phyloP scores from a whole-genome alignment of 2,888 invertebrate species.

The Nomada hirtipes region DNA sequence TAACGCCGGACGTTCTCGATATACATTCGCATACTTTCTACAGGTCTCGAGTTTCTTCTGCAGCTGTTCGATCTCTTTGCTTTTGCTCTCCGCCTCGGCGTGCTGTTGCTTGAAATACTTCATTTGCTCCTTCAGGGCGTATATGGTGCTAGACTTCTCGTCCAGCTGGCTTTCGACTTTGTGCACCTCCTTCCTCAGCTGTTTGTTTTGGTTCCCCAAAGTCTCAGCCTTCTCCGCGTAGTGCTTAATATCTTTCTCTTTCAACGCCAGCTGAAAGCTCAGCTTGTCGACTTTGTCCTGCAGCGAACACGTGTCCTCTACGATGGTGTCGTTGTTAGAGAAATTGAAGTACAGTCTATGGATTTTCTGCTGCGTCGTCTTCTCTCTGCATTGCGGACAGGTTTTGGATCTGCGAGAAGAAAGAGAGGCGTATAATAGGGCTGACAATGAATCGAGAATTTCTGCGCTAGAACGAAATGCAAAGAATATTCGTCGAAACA shows the following conservation, averaged over 20 bases:
- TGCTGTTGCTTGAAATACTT: slow-evolving; percentile 84
- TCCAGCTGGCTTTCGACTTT: slow-evolving; percentile 73
- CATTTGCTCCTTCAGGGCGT: slow-evolving; percentile 86
- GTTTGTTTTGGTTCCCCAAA: slow-evolving; percentile 74
- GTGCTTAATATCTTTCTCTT: slow-evolving; percentile 84
- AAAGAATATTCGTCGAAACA: neutral
- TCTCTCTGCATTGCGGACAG: slow-evolving; percentile 91
- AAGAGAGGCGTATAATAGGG: neutral
- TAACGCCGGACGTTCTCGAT: neutral
- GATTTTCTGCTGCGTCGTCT: slow-evolving; percentile 86
- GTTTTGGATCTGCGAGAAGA: slow-evolving; percentile 87
- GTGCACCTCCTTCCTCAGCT: slow-evolving; percentile 73
- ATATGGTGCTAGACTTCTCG: slow-evolving; percentile 85
- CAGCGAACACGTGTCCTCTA: slow-evolving; percentile 35
- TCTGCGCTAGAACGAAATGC: neutral
- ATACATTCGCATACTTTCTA: slow-evolving; percentile 53
- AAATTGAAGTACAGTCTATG: slow-evolving; percentile 89
- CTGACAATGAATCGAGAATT: too few relatives aligned
- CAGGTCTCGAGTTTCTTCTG: slow-evolving; percentile 85
- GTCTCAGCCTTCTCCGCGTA: slow-evolving; percentile 31
- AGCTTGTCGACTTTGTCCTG: slow-evolving; percentile 56
- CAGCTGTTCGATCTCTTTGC: slow-evolving; percentile 86
- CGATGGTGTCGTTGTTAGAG: slow-evolving; percentile 83
- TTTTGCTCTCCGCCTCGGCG: slow-evolving; percentile 84
- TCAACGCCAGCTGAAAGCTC: slow-evolving; percentile 70